Conservation (phyloP, 1,140 invertebrate genomes). For the Neomicropteryx cornuta region DNA sequence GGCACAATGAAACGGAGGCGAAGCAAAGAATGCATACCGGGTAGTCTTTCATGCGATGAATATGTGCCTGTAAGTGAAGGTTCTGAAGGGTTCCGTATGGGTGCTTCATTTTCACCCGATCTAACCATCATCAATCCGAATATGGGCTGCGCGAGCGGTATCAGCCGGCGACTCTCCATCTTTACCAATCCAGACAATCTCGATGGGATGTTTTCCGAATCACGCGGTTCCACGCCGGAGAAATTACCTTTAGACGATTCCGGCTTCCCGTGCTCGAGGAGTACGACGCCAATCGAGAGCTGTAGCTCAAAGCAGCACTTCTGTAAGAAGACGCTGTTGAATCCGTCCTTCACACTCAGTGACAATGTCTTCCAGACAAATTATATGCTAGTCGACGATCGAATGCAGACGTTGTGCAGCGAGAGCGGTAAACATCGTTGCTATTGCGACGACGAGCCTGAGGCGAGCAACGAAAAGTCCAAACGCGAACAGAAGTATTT, state of each 20-base stretch:
- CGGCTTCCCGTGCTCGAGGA: slow-evolving; percentile 7
- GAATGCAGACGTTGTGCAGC: slow-evolving; percentile 56
- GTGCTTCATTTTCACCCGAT: slow-evolving; percentile 18
- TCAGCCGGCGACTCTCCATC: slow-evolving; percentile 21
- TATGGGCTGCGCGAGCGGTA: slow-evolving; percentile 17
- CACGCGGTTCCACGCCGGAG: slow-evolving; percentile 15
- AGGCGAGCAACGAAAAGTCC: slow-evolving; percentile 15
- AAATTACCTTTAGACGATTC: slow-evolving; percentile 9
- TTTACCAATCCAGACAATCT: slow-evolving; percentile 16
- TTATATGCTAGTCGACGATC: slow-evolving; percentile 47
- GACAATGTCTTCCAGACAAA: slow-evolving; percentile 5
- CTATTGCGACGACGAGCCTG: slow-evolving; percentile 46
- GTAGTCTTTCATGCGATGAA: slow-evolving; percentile 28
- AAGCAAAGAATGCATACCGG: slow-evolving; percentile 23
- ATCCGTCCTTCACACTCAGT: neutral
- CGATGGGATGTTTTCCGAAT: slow-evolving; percentile 17
- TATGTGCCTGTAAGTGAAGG: slow-evolving; percentile 29
- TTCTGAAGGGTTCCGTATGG: slow-evolving; percentile 17
- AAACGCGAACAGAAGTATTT: slow-evolving; percentile 26
- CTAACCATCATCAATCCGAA: slow-evolving; percentile 22
- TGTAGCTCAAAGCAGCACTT: neutral
- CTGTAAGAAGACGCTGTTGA: neutral
- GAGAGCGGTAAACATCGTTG: slow-evolving; percentile 62
- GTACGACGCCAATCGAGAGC: slow-evolving; percentile 11
- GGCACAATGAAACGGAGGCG: slow-evolving; percentile 21